Evolutionary conservation across 2,888 invertebrate species (phyloP).

Genomic region (Netelia inedita): DNA sequence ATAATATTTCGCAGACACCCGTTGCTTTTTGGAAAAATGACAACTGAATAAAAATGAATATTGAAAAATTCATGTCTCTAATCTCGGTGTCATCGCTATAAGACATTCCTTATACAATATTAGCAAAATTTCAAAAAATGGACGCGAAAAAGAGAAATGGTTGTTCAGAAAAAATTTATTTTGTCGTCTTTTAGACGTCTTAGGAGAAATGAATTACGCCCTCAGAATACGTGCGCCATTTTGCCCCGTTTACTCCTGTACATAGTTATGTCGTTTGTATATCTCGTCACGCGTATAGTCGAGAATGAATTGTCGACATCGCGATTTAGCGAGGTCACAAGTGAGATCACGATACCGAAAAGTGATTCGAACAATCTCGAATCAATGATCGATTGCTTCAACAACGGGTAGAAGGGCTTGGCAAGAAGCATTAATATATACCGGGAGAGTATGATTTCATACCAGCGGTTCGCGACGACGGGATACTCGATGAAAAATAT

Average conservation of each 20-base stretch:
- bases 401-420: neutral
- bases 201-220: neutral
- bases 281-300: neutral
- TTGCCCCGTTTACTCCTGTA: neutral
- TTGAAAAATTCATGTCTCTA: conserved; percentile 1
- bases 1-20: no score
- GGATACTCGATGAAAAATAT: neutral
- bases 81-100: neutral
- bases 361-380: conserved; percentile 30
- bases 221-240: neutral
- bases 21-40: no score
- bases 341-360: conserved; percentile 15
- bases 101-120: neutral
- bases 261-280: neutral
- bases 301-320: conserved; percentile 23
- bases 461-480: neutral
- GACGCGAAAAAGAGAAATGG: no score
- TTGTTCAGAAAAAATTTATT: no score
- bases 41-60: neutral
- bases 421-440: conserved; percentile 8
- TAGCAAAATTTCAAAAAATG: neutral
- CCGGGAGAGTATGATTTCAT: neutral
- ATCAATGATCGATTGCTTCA: conserved; percentile 12
- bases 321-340: neutral
- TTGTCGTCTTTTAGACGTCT: neutral